Evolutionary conservation across 2,888 invertebrate genomes (phyloP).

Genomic region (Eristalis intricaria): DNA sequence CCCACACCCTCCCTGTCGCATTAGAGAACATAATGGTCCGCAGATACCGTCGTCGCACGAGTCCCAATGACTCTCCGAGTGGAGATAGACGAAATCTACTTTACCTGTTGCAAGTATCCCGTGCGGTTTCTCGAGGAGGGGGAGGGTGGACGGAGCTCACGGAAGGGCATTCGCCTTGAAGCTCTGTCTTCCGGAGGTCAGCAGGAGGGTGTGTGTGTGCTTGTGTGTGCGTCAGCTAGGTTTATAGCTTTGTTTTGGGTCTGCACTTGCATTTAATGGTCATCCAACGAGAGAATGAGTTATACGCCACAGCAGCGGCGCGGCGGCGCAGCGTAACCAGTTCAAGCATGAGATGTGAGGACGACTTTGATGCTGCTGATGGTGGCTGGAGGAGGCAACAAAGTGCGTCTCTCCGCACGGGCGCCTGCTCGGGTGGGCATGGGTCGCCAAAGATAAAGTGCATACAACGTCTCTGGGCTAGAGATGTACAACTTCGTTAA

Average conservation of each 20-base stretch:
- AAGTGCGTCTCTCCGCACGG: conserved; percentile 56
- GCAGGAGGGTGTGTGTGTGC: conserved; percentile 8
- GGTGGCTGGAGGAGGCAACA: conserved; percentile 34
- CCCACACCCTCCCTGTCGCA: conserved; percentile 1
- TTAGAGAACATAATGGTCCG: conserved; percentile 18
- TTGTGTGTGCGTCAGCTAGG: conserved; percentile 22
- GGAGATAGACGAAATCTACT: conserved; percentile 58
- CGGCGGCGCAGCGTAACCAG: conserved; percentile 6
- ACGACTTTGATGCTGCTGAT: conserved; percentile 19
- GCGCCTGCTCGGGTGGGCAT: conserved; percentile 11
- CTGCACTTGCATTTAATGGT: conserved; percentile 63
- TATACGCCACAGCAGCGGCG: conserved; percentile 21
- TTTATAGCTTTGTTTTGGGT: conserved; percentile 59
- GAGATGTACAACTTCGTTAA: conserved; percentile 55
- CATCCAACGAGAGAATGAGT: conserved; percentile 60
- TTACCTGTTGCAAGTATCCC: conserved; percentile 62
- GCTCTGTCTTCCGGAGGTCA: neutral
- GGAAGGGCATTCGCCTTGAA: neutral
- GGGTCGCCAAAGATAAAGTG: conserved; percentile 42
- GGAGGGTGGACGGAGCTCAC: neutral
- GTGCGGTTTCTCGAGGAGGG: neutral
- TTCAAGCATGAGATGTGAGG: conserved; percentile 39
- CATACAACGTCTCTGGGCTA: conserved; percentile 15
- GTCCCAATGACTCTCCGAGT: conserved; percentile 15
- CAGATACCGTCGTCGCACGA: neutral